A percentile compares a stretch with the other conserved stretches of the same genome.
These are phyloP conservation scores for Nannospalax galili DNA, from an alignment of 2,113 vertebrate genomes.

Conservation along the genomic window DNA sequence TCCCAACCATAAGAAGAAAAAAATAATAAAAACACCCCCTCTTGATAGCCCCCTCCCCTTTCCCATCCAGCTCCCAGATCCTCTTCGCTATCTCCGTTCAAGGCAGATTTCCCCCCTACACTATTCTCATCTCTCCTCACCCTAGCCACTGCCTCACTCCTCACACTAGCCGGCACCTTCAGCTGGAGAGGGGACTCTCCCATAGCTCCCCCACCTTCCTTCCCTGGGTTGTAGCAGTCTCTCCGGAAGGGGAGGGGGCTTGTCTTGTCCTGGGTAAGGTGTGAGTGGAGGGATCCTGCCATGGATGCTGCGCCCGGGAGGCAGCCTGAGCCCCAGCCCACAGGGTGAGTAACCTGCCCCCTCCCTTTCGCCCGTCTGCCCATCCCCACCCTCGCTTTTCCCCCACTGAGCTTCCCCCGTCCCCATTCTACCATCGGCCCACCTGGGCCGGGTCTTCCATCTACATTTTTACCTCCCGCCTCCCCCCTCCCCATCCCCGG, in stretches of 20 bases:
- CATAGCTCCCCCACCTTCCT: slow-evolving; percentile 51
- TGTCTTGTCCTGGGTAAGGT: slow-evolving; percentile 63
- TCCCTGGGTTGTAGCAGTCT: slow-evolving; percentile 65
- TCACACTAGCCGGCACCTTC: slow-evolving; percentile 58
- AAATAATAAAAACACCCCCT: slow-evolving; percentile 79
- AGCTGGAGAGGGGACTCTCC: slow-evolving; percentile 61
- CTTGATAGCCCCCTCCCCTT: slow-evolving; percentile 67
- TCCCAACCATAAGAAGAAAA: slow-evolving; percentile 78
- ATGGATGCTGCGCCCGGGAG: slow-evolving; percentile 76
- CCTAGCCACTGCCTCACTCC: slow-evolving; percentile 51
- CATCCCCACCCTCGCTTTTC: slow-evolving; percentile 58
- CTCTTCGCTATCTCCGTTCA: slow-evolving; percentile 65
- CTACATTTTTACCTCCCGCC: neutral
- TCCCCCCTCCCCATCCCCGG: neutral
- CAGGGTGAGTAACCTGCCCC: slow-evolving; percentile 79
- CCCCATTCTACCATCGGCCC: slow-evolving; percentile 13
- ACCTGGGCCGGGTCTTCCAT: neutral
- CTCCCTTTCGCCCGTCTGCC: slow-evolving; percentile 56
- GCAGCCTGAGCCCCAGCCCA: slow-evolving; percentile 76
- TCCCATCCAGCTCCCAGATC: slow-evolving; percentile 64
- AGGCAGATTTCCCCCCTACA: slow-evolving; percentile 69
- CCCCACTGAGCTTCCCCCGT: slow-evolving; percentile 39
- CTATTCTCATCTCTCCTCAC: slow-evolving; percentile 61
- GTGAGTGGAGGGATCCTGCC: slow-evolving; percentile 75
- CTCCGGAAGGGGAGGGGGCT: slow-evolving; percentile 79